Conservation (phyloP, 1,140 invertebrate genomes). For the Drosophila insularis region DNA sequence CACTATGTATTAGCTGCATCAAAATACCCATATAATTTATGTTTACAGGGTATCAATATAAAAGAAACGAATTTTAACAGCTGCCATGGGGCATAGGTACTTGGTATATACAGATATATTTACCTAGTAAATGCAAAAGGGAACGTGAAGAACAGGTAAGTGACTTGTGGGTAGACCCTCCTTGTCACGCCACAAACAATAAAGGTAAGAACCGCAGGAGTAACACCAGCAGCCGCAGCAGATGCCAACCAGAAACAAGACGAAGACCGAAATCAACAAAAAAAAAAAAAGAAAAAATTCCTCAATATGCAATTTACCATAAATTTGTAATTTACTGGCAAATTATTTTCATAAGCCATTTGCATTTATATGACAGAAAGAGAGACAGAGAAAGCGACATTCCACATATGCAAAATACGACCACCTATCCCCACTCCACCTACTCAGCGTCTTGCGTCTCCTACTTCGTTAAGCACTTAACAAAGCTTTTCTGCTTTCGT, state of each 20-base stretch:
- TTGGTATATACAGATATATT: neutral
- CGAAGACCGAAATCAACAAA: conserved; percentile 6
- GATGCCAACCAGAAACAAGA: conserved; percentile 38
- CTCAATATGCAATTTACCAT: conserved; percentile 81
- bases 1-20: no score
- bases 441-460: neutral
- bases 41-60: neutral
- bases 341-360: conserved; percentile 81
- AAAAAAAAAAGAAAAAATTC: conserved; percentile 50
- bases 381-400: neutral
- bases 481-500: conserved; percentile 44
- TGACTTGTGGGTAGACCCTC: conserved; percentile 10
- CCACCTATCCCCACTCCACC: conserved; percentile 1
- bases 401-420: conserved; percentile 32
- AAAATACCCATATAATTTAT: neutral
- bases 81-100: conserved; percentile 43
- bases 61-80: conserved; percentile 38
- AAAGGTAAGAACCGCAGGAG: conserved; percentile 29
- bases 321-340: conserved; percentile 79
- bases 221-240: conserved; percentile 34
- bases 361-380: conserved; percentile 68
- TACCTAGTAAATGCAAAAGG: neutral
- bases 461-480: conserved; percentile 36
- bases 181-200: conserved; percentile 56
- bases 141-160: conserved; percentile 20